Evolutionary conservation across 2,797 vertebrate species (phyloP).

Genomic region (Pygocentrus nattereri): DNA sequence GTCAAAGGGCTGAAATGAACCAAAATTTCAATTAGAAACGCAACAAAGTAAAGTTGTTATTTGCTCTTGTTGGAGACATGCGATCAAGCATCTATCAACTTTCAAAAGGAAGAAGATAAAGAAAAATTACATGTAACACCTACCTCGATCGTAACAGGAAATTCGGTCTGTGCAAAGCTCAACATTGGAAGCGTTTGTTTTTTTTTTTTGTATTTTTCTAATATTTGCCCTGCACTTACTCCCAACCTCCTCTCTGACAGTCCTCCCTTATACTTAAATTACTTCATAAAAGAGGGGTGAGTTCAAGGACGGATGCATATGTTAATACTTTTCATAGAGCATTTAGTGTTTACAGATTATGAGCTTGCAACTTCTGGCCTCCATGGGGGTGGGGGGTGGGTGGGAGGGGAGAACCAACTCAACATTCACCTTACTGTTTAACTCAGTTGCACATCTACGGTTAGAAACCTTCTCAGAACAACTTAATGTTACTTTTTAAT

Average conservation of each 20-base stretch:
- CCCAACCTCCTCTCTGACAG: neutral
- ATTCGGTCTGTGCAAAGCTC: slow-evolving; percentile 66
- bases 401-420: slow-evolving; percentile 8
- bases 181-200: slow-evolving; percentile 68
- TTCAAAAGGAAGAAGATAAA: slow-evolving; percentile 57
- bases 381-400: neutral
- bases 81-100: slow-evolving; percentile 67
- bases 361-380: slow-evolving; percentile 21
- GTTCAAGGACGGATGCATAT: slow-evolving; percentile 18
- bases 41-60: slow-evolving; percentile 42
- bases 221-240: slow-evolving; percentile 67
- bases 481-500: slow-evolving; percentile 37
- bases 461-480: slow-evolving; percentile 25
- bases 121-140: slow-evolving; percentile 61
- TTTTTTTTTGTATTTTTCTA: slow-evolving; percentile 56
- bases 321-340: slow-evolving; percentile 24
- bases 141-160: slow-evolving; percentile 60
- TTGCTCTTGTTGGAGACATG: slow-evolving; percentile 71
- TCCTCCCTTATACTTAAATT: neutral
- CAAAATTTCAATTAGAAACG: slow-evolving; percentile 31
- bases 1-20: slow-evolving; percentile 16
- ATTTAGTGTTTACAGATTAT: slow-evolving; percentile 36
- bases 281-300: slow-evolving; percentile 6
- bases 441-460: neutral
- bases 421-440: slow-evolving; percentile 13